A percentile compares a stretch with the other conserved stretches of the same genome.
Evolutionary conservation across 2,797 vertebrate species (phyloP).

Genomic region (Okamejei kenojei): DNA sequence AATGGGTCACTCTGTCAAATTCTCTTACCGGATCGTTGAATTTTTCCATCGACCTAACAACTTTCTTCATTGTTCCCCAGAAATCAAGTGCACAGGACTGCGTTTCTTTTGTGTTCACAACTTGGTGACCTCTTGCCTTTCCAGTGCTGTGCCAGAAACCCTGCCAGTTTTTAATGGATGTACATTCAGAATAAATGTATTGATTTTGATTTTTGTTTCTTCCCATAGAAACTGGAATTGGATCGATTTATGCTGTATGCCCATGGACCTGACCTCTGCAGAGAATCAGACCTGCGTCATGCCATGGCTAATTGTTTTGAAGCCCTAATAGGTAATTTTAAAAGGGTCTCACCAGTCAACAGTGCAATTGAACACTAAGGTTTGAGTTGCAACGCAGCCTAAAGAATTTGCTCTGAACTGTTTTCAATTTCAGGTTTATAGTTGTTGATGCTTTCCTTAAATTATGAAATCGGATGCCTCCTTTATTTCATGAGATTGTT

Average conservation of each 20-base stretch:
- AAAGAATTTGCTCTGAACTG: neutral
- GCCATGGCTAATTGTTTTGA: conserved; percentile 99
- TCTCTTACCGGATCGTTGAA: too few relatives aligned
- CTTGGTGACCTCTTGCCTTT: neutral
- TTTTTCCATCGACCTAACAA: too few relatives aligned
- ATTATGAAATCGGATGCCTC: neutral
- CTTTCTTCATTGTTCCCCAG: too few relatives aligned
- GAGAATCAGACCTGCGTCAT: conserved; percentile 92
- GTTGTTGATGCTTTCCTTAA: neutral
- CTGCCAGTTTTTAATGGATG: neutral
- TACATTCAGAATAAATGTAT: neutral
- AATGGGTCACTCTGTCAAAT: too few relatives aligned
- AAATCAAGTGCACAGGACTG: too few relatives aligned
- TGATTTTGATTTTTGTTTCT: neutral
- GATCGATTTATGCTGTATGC: conserved; percentile 98
- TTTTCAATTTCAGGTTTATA: neutral
- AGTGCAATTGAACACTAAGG: neutral
- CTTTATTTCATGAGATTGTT: neutral
- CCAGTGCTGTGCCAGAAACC: neutral
- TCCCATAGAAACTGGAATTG: conserved; percentile 84
- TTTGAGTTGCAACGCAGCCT: neutral
- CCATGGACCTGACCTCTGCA: conserved; percentile 91
- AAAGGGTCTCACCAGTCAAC: neutral
- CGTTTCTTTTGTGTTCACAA: too few relatives aligned
- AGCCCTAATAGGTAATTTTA: conserved; percentile 81